Evolutionary conservation across 2,797 vertebrate species (phyloP).

Genomic region (Loriculus beryllinus): DNA sequence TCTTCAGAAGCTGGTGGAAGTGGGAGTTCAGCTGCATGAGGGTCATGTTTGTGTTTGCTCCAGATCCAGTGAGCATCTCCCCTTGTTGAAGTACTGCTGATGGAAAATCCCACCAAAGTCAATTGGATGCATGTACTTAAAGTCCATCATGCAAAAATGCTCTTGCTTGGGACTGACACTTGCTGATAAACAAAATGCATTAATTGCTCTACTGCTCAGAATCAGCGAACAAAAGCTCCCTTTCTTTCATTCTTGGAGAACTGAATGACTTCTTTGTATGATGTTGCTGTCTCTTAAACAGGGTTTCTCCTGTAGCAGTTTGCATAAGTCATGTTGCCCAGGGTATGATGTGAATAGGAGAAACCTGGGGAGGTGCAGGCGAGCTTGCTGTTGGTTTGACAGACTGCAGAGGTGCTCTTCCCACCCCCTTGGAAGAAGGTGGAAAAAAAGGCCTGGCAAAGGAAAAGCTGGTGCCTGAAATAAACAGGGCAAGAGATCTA

Average conservation of each 20-base stretch:
- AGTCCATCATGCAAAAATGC: background rate
- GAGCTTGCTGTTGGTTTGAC: background rate
- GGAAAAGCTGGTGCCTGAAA: background rate
- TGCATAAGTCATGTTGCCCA: rapidly evolving
- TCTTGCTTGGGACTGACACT: background rate
- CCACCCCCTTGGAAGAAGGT: background rate
- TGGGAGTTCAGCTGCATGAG: background rate
- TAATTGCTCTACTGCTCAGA: background rate
- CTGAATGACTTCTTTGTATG: background rate
- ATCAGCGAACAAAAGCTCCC: background rate
- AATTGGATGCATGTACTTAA: background rate
- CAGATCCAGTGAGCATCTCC: background rate
- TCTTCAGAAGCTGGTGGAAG: background rate
- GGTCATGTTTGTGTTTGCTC: background rate
- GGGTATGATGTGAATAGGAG: background rate
- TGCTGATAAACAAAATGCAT: background rate
- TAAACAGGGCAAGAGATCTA: background rate
- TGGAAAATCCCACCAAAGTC: background rate
- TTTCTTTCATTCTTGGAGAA: background rate
- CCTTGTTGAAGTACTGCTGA: background rate
- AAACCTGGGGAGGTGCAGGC: background rate
- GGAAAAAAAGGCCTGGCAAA: background rate
- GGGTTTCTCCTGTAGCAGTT: background rate
- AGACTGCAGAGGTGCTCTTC: background rate
- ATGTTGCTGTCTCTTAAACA: background rate